Base-by-base conservation (phyloP, 1,140 invertebrate genomes). In the Grapholita molesta region DNA sequence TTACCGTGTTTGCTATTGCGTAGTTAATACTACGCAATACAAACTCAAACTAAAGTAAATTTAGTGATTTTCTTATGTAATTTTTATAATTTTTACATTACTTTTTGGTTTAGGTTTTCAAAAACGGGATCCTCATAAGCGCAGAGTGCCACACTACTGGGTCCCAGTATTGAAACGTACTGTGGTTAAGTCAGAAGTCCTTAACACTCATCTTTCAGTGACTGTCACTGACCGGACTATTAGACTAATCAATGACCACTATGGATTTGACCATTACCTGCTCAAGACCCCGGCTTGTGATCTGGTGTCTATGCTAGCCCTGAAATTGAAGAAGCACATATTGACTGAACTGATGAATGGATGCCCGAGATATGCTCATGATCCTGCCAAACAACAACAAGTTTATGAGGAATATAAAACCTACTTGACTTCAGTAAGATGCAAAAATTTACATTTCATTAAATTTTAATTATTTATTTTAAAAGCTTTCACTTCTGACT, bases 251-350 rank as follows among this genome's bases (percentile, higher is more conserved):
- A 96, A 99, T 92, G 94, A 98, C 70, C 93, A 96, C 80, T 96
- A 96, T 94, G 99, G 99, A 24, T 97, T 99, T 79, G 99, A 99
- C 93, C 94, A 96, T 89, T 99, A 99, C 92, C 92, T 99, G 74
- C 92, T 99, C 3, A 96, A 98, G 95, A 98, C 97, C 55, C 94
- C 94, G 71, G 97, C 98, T 9, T 97, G 96, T 89, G 97, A 99
- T 92, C 91, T 99, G 25, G 95, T 95, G 76, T 98, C 97, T 4
- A 81, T 94, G 70, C 88, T 99, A 69, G 97, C 96, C 3, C 90
- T 99, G 65, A 95, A 94, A 81, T 78, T 99, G 9, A 98, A 98
- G 86, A 93, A 96, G 73, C 93, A 97, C 89, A 96, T 99, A 81
- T 91, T 99, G 2, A 86, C 95, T 52, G 95, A 96, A 33, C 82